These are phyloP conservation scores for Hippocampus mohnikei DNA, from an alignment of 2,113 vertebrate genomes.

Conservation along the genomic window DNA sequence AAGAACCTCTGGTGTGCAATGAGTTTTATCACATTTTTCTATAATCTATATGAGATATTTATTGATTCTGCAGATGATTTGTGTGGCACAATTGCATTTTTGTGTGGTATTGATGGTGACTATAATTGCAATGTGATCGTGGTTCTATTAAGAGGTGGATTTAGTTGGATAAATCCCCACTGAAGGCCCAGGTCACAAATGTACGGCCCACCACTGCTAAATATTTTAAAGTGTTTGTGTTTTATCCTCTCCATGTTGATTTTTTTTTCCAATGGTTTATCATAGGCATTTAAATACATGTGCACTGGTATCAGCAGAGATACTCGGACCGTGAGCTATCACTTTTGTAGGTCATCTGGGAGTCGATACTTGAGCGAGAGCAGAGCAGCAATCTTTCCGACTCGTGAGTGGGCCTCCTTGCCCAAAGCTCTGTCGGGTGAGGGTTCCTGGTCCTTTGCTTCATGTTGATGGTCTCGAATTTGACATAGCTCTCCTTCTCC, in stretches of 20 bases:
- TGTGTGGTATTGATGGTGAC: no score
- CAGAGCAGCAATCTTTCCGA: constrained; percentile 87
- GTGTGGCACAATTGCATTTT: no score
- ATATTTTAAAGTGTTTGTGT: not conserved
- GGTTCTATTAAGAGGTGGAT: no score
- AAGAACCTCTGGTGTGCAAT: no score
- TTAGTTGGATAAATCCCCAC: no score
- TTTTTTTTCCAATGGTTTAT: not conserved
- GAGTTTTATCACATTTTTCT: no score
- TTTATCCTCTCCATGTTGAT: not conserved
- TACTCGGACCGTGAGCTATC: constrained; percentile 81
- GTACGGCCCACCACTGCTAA: no score
- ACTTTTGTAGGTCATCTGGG: constrained; percentile 84
- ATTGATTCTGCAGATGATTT: no score
- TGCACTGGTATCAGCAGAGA: constrained; percentile 71
- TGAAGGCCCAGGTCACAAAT: no score
- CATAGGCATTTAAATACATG: constrained; percentile 44
- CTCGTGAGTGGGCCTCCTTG: constrained; percentile 77
- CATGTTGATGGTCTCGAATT: constrained; percentile 89
- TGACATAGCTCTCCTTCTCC: constrained; percentile 88
- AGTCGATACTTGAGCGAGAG: constrained; percentile 86
- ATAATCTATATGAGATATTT: no score
- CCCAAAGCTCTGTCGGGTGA: constrained; percentile 82
- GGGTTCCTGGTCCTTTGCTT: constrained; percentile 74
- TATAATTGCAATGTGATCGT: no score